Base-by-base conservation (phyloP, 2,888 invertebrate genomes). In the Drosophila parthenogenetica region DNA sequence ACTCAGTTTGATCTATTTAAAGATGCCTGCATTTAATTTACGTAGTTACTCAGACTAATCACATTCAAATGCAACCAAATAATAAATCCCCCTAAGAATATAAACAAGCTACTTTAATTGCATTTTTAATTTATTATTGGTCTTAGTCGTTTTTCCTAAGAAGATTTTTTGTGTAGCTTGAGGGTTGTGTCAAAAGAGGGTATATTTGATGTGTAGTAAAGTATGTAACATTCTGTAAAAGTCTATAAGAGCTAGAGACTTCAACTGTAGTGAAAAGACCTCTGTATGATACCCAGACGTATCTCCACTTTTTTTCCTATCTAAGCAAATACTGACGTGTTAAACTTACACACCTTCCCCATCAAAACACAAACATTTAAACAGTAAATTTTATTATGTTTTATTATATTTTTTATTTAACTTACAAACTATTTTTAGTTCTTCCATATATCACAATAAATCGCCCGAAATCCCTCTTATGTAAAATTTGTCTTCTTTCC, bases 1-100 rank as follows among this genome's bases (percentile, higher is more conserved):
- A 81, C 50, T 61, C 64, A 78, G 53, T 37, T 39, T 67, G 63
- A 57, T 61, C n/a, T 57, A 40, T 48, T 19, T 39, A 53, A 42
- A 58, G 40, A 37, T 37, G 22, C 13, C 19, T 58, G 50, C 40
- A 55, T 73, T n/a, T 48, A 37, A 32, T 40, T 49, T 54, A 54
- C 63, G 42, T 43, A 69, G 13, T 22, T 57, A 17, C 17, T 8
- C 5, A 8, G 13, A 42, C 13, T 13, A 32, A 45, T 35, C 16
- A 10, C 5, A 7, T 5, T 17, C 10, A 16, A 46, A 46, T 63
- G 63, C 51, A 67, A 13, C 51, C 32, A 37, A 19, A 2, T 11
- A n/a, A 19, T 35, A n/a, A 7, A 22, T 57, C 14, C 19, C n/a
- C 37, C 1, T 5, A 22, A 22, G 22, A 22, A 22, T 5, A 5